Evolutionary conservation across 2,888 invertebrate species (phyloP).

Genomic region (Chloroclysta siterata): DNA sequence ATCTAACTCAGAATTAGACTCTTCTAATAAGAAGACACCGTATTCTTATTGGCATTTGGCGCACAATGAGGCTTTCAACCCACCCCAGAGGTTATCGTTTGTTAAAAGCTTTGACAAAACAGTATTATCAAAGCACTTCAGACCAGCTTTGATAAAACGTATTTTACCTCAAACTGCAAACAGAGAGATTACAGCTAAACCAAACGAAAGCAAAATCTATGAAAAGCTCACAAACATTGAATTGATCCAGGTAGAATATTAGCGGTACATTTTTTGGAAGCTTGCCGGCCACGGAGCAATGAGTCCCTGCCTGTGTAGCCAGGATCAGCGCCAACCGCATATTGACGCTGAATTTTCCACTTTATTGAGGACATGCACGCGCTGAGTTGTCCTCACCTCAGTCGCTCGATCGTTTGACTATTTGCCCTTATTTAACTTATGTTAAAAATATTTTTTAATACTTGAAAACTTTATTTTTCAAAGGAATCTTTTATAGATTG

Average conservation of each 20-base stretch:
- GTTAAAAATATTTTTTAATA: neutral
- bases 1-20: neutral
- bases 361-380: constrained; percentile 44
- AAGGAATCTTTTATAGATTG: too few species aligned
- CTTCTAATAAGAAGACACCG: neutral
- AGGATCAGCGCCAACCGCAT: constrained; percentile 52
- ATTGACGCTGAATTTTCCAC: constrained; percentile 50
- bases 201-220: neutral
- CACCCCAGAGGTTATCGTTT: neutral
- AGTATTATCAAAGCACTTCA: too few species aligned
- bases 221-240: constrained; percentile 12
- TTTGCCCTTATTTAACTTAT: neutral
- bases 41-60: constrained; percentile 17
- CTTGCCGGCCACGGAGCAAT: constrained; percentile 33
- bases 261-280: constrained; percentile 40
- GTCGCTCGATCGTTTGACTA: constrained; percentile 13
- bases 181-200: neutral
- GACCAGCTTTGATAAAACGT: too few species aligned
- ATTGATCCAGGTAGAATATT: constrained; percentile 14
- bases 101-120: neutral
- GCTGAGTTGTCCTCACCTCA: constrained; percentile 26
- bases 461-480: too few species aligned
- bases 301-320: constrained; percentile 38
- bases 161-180: too few species aligned
- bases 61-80: neutral